Base-by-base conservation (phyloP, 2,113 vertebrate species). In the Pampusana beccarii region DNA sequence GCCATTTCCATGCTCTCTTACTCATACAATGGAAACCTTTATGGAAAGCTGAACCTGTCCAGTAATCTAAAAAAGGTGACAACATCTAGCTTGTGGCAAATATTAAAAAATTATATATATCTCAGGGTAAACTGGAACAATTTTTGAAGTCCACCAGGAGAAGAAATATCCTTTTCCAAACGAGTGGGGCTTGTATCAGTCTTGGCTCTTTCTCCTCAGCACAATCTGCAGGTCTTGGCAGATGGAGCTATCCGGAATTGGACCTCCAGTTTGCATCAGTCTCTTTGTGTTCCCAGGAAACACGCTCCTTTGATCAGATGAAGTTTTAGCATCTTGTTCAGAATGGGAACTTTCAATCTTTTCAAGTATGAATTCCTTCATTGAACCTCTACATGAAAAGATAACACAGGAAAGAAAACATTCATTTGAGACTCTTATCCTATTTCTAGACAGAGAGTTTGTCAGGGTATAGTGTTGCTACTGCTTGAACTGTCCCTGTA, bases 111-210 rank as follows among this genome's bases (percentile, higher is more conserved):
- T 4, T 50, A 10, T 34, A 21, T 17, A 21, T 5, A 26, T 46
- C 0, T 0, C 14, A 54, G 14, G 5, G 19, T 66, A 58, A 80
- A 77, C 6, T 34, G 40, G 11, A 78, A 3, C 24, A 38, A 28
- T 13, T 80, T 61, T 46, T 58, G 15, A 80, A 86, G 57, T 44
- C 26, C 10, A 50, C 8, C 21, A 40, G 34, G 13, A 86, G 9
- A 26, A 92, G 81, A 82, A 16, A 4, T n/a, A 7, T 36, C 18
- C 6, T 50, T 8, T 72, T 66, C 58, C 33, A 78, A 84, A 81
- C 8, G 16, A 64, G 7, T 2, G 19, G 29, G 14, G 5, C 20
- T 28, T 62, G 11, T 67, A 51, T 28, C 31, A 44, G 14, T 36
- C 42, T 80, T 80, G 46, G 13, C 20, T 91, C 17, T 73, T 4